Evolutionary conservation across 2,888 invertebrate genomes (phyloP).

Genomic region (Frankliniella intonsa): DNA sequence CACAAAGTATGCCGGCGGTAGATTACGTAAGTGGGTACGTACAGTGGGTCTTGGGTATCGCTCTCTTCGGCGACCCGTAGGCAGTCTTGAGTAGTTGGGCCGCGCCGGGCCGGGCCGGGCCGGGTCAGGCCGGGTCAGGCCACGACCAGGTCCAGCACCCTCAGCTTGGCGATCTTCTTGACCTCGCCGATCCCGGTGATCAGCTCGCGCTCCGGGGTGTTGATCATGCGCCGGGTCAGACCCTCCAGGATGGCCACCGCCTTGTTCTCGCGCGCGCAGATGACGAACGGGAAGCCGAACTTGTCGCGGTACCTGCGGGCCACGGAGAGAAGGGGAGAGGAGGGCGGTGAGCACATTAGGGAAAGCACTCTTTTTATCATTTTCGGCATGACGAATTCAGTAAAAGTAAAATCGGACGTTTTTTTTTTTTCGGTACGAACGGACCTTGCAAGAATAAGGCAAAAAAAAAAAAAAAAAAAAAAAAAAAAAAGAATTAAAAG

Average conservation of each 20-base stretch:
- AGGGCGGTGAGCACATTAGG: background rate
- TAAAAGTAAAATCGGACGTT: no score
- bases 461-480: no score
- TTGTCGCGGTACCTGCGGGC: constrained; percentile 58
- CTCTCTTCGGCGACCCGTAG: no score
- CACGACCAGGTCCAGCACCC: constrained; percentile 52
- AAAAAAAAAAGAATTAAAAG: no score
- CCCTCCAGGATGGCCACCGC: constrained; percentile 55
- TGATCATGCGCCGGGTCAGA: constrained; percentile 53
- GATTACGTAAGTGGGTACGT: no score
- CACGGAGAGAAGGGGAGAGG: constrained; percentile 1
- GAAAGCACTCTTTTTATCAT: background rate
- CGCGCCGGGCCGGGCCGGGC: no score
- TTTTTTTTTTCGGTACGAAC: no score
- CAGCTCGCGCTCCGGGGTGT: constrained; percentile 54
- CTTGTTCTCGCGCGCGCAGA: constrained; percentile 61
- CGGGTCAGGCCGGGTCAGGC: background rate
- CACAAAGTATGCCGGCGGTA: no score
- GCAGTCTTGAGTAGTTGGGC: no score
- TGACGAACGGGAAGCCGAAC: constrained; percentile 65
- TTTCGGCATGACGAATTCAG: no score
- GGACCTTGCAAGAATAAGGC: no score
- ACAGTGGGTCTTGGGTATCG: no score
- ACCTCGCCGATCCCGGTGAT: constrained; percentile 58
- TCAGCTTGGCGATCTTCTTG: constrained; percentile 61